Base-by-base conservation (phyloP, 2,113 vertebrate species). In the Orycteropus afer region DNA sequence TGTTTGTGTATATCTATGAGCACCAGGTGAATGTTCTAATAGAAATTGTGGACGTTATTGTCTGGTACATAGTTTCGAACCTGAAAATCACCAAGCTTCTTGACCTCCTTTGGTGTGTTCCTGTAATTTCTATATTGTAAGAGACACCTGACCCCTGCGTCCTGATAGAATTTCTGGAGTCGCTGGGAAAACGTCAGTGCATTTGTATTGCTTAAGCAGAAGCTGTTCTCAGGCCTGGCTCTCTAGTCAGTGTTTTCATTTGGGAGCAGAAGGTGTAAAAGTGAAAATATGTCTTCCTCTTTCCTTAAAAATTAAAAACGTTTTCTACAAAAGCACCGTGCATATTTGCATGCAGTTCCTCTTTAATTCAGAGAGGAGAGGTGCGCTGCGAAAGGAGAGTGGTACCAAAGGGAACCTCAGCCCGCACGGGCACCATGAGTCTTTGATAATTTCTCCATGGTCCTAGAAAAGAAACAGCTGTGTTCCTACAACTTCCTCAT, bases 251-350 rank as follows among this genome's bases (percentile, higher is more conserved):
- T 89, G 91, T 97, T 97, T 97, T 93, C 94, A n/a, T 42, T 51
- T 29, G 78, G 78, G 77, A 94, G 55, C 90, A 92, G 96, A 96
- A 96, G 96, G 96, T 94, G 93, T 69, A 89, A 95, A 94, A 74
- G 76, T 55, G 92, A 95, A 94, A 97, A 93, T 94, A 89, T 94
- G 96, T 84, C 95, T 67, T 61, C 12, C 85, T 86, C 88, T 69
- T 94, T 34, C 83, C 88, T 83, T 95, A 71, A 90, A 32, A 79
- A 69, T 47, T 83, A 65, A 57, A 84, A 79, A 32, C 40, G 82
- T 88, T 93, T 95, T 89, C 95, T 84, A 73, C 90, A 88, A 90
- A 90, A 8, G 55, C 12, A 27, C 20, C 2, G 0, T 59, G 84
- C 55, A 40, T 18, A 77, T 69, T 74, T 49, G 40, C 69, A 34